These are phyloP conservation scores for Hylia prasina DNA, from an alignment of 2,113 vertebrate species.

Conservation along the genomic window DNA sequence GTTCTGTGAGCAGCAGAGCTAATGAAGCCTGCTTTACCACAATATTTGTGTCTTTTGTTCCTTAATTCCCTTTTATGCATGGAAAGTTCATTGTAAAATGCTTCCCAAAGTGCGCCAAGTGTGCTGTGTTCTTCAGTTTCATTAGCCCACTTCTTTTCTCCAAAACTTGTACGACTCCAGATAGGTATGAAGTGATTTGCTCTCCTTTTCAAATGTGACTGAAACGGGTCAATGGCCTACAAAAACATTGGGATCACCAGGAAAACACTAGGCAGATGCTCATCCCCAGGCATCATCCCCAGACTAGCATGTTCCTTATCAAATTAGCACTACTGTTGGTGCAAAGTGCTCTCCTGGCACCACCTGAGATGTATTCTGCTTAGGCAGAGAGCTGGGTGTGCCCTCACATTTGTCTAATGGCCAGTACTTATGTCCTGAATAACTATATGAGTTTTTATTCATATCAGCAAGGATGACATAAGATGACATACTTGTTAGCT, in stretches of 20 bases:
- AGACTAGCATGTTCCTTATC: fast-evolving
- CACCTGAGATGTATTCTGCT: background rate
- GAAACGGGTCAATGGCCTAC: background rate
- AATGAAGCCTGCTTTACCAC: background rate
- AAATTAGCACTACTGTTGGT: background rate
- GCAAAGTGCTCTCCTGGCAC: background rate
- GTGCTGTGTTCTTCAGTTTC: background rate
- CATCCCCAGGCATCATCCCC: background rate
- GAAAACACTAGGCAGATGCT: background rate
- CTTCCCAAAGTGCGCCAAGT: background rate
- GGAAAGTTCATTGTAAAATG: background rate
- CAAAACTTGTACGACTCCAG: background rate
- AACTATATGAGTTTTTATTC: background rate
- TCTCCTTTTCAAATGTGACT: background rate
- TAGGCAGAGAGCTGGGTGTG: background rate
- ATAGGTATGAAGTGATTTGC: background rate
- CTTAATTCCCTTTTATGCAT: background rate
- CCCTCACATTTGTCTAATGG: background rate
- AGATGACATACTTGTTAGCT: background rate
- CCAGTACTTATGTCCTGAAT: background rate
- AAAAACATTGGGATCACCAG: background rate
- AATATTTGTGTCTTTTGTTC: background rate
- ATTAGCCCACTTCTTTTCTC: background rate
- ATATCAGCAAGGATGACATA: background rate
- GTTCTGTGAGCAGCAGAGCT: background rate